phyloP scores from a whole-genome alignment of 2,113 vertebrate genomes.

The Podarcis cretensis region DNA sequence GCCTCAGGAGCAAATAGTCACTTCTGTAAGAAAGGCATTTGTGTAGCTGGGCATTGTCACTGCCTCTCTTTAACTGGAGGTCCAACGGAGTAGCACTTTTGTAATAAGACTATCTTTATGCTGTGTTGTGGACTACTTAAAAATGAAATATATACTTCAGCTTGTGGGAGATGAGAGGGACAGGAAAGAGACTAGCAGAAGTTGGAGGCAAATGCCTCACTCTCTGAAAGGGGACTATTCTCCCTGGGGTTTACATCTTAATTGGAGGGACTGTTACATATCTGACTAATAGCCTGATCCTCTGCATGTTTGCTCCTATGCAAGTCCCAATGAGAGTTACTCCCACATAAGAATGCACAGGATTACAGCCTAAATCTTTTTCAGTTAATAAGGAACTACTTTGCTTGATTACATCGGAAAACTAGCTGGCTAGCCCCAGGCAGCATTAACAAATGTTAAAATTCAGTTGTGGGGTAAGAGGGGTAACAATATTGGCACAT shows the following conservation, averaged over 20 bases:
- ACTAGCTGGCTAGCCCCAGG: conserved; percentile 56
- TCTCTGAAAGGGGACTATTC: conserved; percentile 40
- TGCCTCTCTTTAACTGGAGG: conserved; percentile 72
- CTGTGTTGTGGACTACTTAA: conserved; percentile 88
- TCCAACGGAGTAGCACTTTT: conserved; percentile 79
- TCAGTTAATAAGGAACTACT: conserved; percentile 69
- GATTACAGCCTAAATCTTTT: conserved; percentile 61
- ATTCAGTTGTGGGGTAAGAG: conserved; percentile 19
- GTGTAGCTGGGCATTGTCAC: conserved; percentile 63
- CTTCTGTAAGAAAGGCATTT: conserved; percentile 68
- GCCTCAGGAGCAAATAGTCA: conserved; percentile 62
- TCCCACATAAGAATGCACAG: neutral
- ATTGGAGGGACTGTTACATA: conserved; percentile 73
- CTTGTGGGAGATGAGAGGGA: conserved; percentile 53
- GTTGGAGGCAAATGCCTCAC: neutral
- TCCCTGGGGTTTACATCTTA: conserved; percentile 63
- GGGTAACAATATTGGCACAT: conserved; percentile 59
- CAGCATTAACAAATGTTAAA: conserved; percentile 51
- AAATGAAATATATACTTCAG: conserved; percentile 69
- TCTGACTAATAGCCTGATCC: conserved; percentile 2
- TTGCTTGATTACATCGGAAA: conserved; percentile 61
- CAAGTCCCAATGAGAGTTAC: neutral
- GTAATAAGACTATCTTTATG: conserved; percentile 74
- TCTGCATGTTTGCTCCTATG: neutral
- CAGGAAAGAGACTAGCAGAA: conserved; percentile 64